Percentiles rank a stretch among this genome's conserved stretches.
Conservation (phyloP, 1,140 invertebrate genomes). For the Drosophila orena region DNA sequence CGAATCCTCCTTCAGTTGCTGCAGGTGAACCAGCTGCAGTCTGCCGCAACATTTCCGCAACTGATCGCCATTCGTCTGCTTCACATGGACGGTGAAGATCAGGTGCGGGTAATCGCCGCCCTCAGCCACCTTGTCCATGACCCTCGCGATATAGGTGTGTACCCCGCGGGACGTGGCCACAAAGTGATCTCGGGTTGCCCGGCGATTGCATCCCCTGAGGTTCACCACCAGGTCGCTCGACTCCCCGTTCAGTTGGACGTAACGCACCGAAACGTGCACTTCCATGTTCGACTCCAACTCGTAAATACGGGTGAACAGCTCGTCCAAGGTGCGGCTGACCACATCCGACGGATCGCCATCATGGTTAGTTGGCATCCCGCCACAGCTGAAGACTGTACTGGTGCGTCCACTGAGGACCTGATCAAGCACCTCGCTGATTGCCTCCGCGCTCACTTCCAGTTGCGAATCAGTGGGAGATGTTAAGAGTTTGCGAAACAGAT, state of each 20-base stretch:
- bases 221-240: conserved; percentile 2
- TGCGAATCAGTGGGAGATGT: conserved; percentile 23
- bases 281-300: conserved; percentile 29
- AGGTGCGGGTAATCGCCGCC: conserved; percentile 5
- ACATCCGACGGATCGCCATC: conserved; percentile 19
- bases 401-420: conserved; percentile 40
- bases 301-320: conserved; percentile 40
- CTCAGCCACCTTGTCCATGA: neutral
- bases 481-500: conserved; percentile 58
- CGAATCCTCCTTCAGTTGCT: neutral
- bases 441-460: conserved; percentile 34
- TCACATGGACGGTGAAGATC: conserved; percentile 47
- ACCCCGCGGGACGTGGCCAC: conserved; percentile 43
- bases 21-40: conserved; percentile 44
- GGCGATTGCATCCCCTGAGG: neutral
- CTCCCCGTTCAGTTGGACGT: conserved; percentile 9
- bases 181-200: conserved; percentile 19
- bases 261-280: conserved; percentile 39
- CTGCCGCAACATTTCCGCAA: conserved; percentile 30
- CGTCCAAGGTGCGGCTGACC: conserved; percentile 24
- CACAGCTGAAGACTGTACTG: conserved; percentile 46
- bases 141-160: conserved; percentile 33
- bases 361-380: neutral
- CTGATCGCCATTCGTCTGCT: conserved; percentile 19
- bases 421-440: conserved; percentile 33